Evolutionary conservation across 2,888 invertebrate genomes (phyloP), one percentile per base, ranked within the genome.

Genomic region (Coenonympha arcania): DNA sequence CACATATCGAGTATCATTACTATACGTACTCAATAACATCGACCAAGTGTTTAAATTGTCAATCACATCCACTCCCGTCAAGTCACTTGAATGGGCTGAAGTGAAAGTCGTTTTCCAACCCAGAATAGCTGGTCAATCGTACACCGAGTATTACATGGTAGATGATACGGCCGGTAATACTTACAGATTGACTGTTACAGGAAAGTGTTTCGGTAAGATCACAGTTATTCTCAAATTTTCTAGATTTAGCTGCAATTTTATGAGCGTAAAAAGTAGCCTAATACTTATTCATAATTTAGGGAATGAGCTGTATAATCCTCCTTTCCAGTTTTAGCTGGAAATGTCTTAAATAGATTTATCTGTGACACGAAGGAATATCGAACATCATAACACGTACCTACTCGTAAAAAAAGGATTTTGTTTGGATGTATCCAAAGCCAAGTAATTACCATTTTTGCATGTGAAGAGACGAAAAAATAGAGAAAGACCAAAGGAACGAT

Each of bases 71-170:
- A 66, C 60, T 1, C 65, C 68, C 2, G 70, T 84, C 4, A 62
- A 70, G 15, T 71, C 82, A 0, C 63, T 66, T 5, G 69, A 76
- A 2, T 62, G 52, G 30, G 77, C 70, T 0, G 68, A 68, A 55
- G 64, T 84, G 1, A 69, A 55, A 46, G 65, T 84, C 30, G 33
- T 65, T 3, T 87, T 82, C 57, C 74, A 60, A 41, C 84, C 87
- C 0, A 73, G 71, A 39, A 65, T 76, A 9, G 64, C 76, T 0
- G 75, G 72, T 0, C 81, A 82, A 56, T 73, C 78, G 1, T 85
- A 76, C 57, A 84, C 84, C 1, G 84, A 87, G 33, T 84, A 86
- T 62, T 86, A 70, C 33, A 58, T 80, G 2, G 63, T 86, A 34
- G 82, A 81, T 30, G 81, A 85, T 50, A 74, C 74, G 0, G 64